A percentile compares a stretch with the other conserved stretches of the same genome.
Evolutionary conservation across 2,113 vertebrate species (phyloP).

Genomic region (Chaetops frenatus): DNA sequence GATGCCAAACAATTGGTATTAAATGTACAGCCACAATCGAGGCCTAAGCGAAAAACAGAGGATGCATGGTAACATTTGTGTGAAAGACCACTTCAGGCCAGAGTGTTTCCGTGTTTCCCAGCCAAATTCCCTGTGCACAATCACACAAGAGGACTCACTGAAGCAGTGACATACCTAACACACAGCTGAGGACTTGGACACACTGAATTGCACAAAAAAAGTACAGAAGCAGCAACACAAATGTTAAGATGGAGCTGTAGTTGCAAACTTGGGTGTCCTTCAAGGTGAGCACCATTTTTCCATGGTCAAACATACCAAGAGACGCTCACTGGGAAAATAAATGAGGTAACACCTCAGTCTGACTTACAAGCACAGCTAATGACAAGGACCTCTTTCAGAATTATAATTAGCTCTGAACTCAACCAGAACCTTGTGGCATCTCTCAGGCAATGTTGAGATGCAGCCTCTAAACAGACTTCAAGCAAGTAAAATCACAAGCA

Average conservation of each 20-base stretch:
- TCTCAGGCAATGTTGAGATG: neutral
- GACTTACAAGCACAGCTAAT: neutral
- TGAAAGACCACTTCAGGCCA: neutral
- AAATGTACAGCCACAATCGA: neutral
- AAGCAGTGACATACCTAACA: neutral
- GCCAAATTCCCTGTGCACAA: neutral
- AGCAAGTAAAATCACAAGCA: neutral
- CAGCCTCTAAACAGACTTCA: neutral
- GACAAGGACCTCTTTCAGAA: neutral
- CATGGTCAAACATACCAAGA: neutral
- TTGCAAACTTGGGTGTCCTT: neutral
- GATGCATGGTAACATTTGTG: neutral
- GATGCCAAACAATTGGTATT: neutral
- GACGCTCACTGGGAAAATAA: slow-evolving; percentile 2
- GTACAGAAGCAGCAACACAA: neutral
- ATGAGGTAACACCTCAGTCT: neutral
- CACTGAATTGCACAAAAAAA: neutral
- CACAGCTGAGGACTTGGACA: neutral
- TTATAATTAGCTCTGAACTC: slow-evolving; percentile 1
- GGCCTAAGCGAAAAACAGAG: too few relatives aligned
- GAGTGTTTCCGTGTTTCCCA: neutral
- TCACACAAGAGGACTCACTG: neutral
- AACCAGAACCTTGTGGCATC: neutral
- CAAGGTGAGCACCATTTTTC: slow-evolving; percentile 7
- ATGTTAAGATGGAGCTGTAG: neutral